Percentiles rank a stretch among this genome's conserved stretches.
Conservation (phyloP, 2,797 vertebrate species). For the Crax fasciolata region DNA sequence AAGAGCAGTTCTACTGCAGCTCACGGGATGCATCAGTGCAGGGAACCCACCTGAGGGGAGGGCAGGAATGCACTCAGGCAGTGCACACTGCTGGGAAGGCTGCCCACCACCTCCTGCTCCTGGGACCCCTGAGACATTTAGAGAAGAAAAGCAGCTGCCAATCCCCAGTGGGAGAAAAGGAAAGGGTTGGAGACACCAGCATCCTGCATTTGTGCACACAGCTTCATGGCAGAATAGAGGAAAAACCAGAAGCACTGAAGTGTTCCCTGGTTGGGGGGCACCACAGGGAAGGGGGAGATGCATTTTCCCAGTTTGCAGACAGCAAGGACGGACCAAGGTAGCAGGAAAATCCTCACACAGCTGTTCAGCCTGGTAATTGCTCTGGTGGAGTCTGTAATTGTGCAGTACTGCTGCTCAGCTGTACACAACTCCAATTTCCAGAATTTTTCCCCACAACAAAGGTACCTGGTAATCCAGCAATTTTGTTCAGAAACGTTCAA, state of each 20-base stretch:
- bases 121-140: not conserved
- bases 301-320: not conserved
- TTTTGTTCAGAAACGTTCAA: not conserved
- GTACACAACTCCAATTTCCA: not conserved
- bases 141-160: not conserved
- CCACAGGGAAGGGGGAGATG: not conserved
- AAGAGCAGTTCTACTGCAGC: not conserved
- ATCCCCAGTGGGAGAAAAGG: not conserved
- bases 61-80: not conserved
- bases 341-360: not conserved
- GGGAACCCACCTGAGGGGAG: not conserved
- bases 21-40: not conserved
- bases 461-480: not conserved
- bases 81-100: not conserved
- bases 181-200: not conserved
- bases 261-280: too few relatives aligned
- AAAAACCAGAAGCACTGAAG: not conserved
- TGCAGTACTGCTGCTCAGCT: not conserved
- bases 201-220: not conserved
- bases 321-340: not conserved
- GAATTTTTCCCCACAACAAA: fast-evolving
- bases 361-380: not conserved
- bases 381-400: not conserved
- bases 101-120: not conserved
- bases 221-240: not conserved